Base-by-base conservation (phyloP, 2,797 vertebrate genomes). In the Enteromius afrohamiltoni region DNA sequence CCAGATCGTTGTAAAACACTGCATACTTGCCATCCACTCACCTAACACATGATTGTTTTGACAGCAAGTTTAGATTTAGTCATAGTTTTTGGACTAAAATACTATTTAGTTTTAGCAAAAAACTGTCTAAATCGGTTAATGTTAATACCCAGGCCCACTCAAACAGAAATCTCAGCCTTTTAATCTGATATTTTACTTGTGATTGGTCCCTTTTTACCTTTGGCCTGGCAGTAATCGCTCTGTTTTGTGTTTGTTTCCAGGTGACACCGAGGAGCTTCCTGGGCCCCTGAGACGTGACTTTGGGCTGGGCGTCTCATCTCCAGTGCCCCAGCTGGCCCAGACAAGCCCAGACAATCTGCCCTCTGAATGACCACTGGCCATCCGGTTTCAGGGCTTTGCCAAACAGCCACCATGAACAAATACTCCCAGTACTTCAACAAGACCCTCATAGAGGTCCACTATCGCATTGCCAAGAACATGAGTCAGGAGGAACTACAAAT, bases 401-500 rank as follows among this genome's bases (percentile, higher is more conserved):
- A 86, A 14, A 86, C 90, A 89, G 79, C 87, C 94, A 96, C 96
- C 96, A 94, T 92, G 89, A 95, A 92, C 94, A 95, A 94, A 90
- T 99, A 97, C 91, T 94, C 94, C 11, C 94, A 96, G 1, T 99
- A 99, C 80, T 95, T 96, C 91, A 96, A 96, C 80, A 29, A 26
- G 1, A 85, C 2, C 69, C 92, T 97, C 71, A 96, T 98, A 90
- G 23, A 10, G 53, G 87, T 90, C 85, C 95, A 99, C 91, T 99
- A 98, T 90, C 90, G 91, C 77, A 92, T 78, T 77, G 96, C 95
- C 83, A 99, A 98, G 89, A 92, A 95, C 75, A 85, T 91, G 89
- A 93, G 79, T 49, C 0, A 1, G 0, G 0, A 84, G 5, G 86
- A 92, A 0, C 29, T 95, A 47, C 0, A 0, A 0, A 64, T 85